Base-by-base conservation (phyloP, 2,888 invertebrate genomes). In the Patella ulyssiponensis region DNA sequence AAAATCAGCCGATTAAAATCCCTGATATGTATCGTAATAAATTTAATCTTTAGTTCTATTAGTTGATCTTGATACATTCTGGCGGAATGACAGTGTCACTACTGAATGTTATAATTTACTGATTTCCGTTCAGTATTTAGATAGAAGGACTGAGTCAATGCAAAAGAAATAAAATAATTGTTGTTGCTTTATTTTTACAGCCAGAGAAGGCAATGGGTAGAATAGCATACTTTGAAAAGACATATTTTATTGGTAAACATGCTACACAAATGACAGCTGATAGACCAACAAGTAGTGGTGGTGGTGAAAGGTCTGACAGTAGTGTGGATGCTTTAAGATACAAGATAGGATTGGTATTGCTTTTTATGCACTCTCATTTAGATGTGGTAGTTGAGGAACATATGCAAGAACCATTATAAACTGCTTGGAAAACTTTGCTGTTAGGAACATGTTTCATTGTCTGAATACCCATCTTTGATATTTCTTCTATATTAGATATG, bases 131-230 rank as follows among this genome's bases (percentile, higher is more conserved):
- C 44, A 44, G 7, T 33, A 3, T 33, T 33, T 33, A 44, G 44
- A 44, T 44, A 44, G n/a, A n/a, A n/a, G 44, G 44, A 9, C 44
- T 44, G 44, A 44, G 44, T 44, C 44, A 44, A 44, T 44, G 44
- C 44, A 9, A 44, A 44, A 44, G 44, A 9, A 44, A 44, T 7
- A 1, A 44, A 44, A 44, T 44, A 44, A 44, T 44, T 44, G 23
- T 27, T 77, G 20, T 69, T 72, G 33, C 79, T 69, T 71, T 54
- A 69, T 75, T 73, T 56, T 80, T 75, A 11, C 93, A 94, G 91
- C 94, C 94, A 15, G 94, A 94, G 74, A 94, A 94, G 88, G 95
- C 94, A 0, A 88, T 94, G 77, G 93, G 93, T 44, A 91, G 94
- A 82, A 93, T 95, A 71, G 93, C 93, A 80, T 94, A 94, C 85